Evolutionary conservation across 2,797 vertebrate species (phyloP), one percentile per base, ranked within the genome.

Genomic region (Micromesistius poutassou): DNA sequence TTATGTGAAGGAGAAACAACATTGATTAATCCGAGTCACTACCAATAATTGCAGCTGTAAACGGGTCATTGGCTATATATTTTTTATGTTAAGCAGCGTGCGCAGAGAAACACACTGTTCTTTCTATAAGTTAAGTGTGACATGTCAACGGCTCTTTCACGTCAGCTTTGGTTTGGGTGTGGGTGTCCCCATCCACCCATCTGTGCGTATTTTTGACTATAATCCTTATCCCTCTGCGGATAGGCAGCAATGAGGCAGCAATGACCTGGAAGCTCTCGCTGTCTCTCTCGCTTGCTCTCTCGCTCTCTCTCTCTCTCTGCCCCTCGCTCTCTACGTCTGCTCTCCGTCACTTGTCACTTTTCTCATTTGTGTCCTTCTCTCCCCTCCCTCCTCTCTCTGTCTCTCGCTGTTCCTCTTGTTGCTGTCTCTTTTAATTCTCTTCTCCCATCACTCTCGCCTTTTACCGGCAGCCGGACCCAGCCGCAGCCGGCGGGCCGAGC

Each of bases 221-320:
- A 88, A 90, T 89, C 87, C 84, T 89, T 87, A 91, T 88, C 86
- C 77, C 72, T 78, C 33, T 77, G 78, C 82, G 84, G 80, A 85
- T 80, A 72, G 80, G 78, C 78, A 87, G 86, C 71, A 75, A 73
- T 13, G 8, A 70, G 80, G 78, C 77, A 86, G 86, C 71, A 75
- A 74, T 87, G 78, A 87, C 85, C 83, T 81, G 77, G 72, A 82
- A 82, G 80, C 72, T 22, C 30, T 62, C 46, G 42, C 73, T 74
- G n/a, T 28, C 73, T 74, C 38, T 74, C 22, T 28, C 36, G 5
- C 38, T 28, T 38, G 46, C 38, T 74, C 22, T 28, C 36, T 14
- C 38, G 3, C 33, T 5, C 4, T 73, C 72, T 73, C 36, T 25
- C 72, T 73, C 5, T 73, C 19, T 25, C 72, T 28, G 31, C 13